Evolutionary conservation across 2,888 invertebrate genomes (phyloP), one percentile per base, ranked within the genome.

Genomic region (Macaria liturata): DNA sequence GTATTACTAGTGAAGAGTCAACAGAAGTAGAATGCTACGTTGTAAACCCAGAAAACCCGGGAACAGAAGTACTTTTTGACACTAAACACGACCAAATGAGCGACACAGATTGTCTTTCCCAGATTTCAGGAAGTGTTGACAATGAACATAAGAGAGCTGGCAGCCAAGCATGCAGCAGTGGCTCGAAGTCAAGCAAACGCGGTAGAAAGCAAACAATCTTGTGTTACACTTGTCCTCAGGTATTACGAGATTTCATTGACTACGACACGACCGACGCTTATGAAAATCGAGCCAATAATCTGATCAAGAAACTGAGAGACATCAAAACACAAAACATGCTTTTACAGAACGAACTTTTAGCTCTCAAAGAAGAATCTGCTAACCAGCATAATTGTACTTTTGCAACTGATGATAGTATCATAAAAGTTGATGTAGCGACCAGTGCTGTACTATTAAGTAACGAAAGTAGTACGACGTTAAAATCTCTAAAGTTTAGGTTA

Each of bases 301-400:
- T 91, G 2, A 75, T 91, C 1, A 75, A 71, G 42, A 91, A 86
- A 68, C 64, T 91, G 4, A 77, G 90, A 65, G 84, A 88, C 60
- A 86, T 91, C 3, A 91, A 90, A 75, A 75, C 80, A 32, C 83
- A 91, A 69, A 91, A 91, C 65, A 55, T 75, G 7, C 54, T 82
- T 9, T 66, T 91, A 3, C 81, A 81, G 9, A 78, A 76, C 56
- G 86, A 91, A 64, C 65, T 91, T 3, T 51, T 66, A 4, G 62
- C 70, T 32, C 67, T 90, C 30, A 84, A 74, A 76, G 70, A 81
- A 54, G 80, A 82, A 51, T 72, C 76, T 32, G 62, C 70, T 66
- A 66, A 57, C 32, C 72, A 62, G 32, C 65, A 65, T 39, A 68
- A 75, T 44, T 65, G 63, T 20, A 54, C 20, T 37, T 54, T 50